These are phyloP conservation scores for Scelioninae gen. 1 DNA, from an alignment of 2,888 invertebrate species.

Conservation along the genomic window DNA sequence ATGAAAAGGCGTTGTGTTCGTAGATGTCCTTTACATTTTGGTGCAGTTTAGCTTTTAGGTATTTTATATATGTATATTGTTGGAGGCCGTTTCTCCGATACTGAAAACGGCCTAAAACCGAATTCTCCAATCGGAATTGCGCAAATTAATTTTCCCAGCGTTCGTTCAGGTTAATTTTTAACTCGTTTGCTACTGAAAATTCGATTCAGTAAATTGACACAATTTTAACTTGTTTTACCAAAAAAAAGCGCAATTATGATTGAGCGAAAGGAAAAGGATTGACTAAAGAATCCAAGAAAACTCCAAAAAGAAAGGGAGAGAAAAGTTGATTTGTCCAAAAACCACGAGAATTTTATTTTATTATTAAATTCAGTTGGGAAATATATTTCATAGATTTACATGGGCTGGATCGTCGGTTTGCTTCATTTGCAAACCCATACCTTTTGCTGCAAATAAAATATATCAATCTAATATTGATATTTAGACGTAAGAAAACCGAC, in stretches of 20 bases:
- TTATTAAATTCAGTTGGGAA: neutral
- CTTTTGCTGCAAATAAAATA: conserved; percentile 47
- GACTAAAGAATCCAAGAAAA: too few species aligned
- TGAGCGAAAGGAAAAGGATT: conserved; percentile 14
- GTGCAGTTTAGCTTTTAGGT: conserved; percentile 54
- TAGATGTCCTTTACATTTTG: conserved; percentile 31
- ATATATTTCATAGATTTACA: too few species aligned
- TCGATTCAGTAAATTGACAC: too few species aligned
- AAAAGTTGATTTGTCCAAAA: conserved; percentile 35
- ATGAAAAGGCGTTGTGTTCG: neutral
- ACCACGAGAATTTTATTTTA: conserved; percentile 31
- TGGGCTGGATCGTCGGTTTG: neutral
- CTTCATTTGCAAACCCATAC: conserved; percentile 11
- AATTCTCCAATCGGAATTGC: conserved; percentile 44
- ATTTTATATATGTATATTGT: conserved; percentile 47
- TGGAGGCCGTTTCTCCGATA: conserved; percentile 55
- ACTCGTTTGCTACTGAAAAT: too few species aligned
- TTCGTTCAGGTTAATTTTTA: too few species aligned
- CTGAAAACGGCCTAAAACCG: conserved; percentile 50
- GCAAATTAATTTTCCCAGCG: too few species aligned
- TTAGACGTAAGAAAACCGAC: conserved; percentile 21
- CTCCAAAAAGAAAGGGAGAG: neutral
- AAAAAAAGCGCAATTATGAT: conserved; percentile 32
- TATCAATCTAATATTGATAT: conserved; percentile 57
- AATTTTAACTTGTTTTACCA: neutral